These are phyloP conservation scores for Stegostoma tigrinum DNA, from an alignment of 2,113 vertebrate species.

Conservation along the genomic window DNA sequence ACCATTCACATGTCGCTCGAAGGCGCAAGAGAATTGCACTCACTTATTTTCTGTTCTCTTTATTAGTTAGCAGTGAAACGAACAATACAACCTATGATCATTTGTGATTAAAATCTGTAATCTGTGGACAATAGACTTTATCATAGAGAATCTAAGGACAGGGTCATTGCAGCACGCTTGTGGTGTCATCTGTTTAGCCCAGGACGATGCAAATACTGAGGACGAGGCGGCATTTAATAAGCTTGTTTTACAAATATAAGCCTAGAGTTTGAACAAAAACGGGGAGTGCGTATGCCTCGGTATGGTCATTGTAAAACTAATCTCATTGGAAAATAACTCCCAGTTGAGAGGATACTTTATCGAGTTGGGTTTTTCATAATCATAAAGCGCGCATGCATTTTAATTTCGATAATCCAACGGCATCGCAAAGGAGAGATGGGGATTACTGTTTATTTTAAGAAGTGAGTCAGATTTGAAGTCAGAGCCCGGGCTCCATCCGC, in stretches of 20 bases:
- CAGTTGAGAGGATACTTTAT: background rate
- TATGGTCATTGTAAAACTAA: background rate
- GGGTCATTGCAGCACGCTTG: background rate
- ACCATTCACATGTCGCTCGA: too few species aligned
- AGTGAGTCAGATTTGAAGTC: background rate
- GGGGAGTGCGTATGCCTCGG: background rate
- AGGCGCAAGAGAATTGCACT: too few species aligned
- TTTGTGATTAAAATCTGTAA: background rate
- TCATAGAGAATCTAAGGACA: background rate
- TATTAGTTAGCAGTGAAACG: background rate
- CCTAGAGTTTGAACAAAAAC: background rate
- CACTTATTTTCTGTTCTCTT: background rate
- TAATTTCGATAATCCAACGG: background rate
- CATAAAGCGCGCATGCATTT: background rate
- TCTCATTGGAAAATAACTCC: conserved; percentile 1
- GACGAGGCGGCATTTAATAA: background rate
- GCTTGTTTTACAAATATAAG: background rate
- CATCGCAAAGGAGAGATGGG: background rate
- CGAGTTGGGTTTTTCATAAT: conserved; percentile 7
- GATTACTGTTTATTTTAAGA: background rate
- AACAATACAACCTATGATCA: background rate
- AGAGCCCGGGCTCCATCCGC: background rate
- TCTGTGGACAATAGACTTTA: background rate
- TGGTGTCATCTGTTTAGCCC: background rate
- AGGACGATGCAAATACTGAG: background rate